phyloP scores from a whole-genome alignment of 2,797 vertebrate genomes.

The Thaleichthys pacificus region DNA sequence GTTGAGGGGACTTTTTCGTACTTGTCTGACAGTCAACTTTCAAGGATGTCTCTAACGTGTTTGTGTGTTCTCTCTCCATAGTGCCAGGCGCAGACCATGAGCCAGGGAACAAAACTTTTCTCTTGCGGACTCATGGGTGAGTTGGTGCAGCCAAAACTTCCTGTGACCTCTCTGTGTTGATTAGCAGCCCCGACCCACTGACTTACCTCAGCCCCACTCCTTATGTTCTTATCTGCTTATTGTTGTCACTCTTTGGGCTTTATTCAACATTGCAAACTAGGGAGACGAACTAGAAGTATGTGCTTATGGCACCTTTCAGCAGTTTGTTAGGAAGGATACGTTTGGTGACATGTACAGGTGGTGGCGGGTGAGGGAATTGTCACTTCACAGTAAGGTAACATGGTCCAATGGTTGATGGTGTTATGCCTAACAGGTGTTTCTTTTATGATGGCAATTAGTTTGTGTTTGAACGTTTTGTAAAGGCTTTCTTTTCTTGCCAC shows the following conservation, averaged over 20 bases:
- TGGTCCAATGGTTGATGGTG: background rate
- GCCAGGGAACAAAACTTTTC: slow-evolving; percentile 91
- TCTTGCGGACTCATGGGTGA: slow-evolving; percentile 93
- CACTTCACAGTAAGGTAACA: slow-evolving; percentile 17
- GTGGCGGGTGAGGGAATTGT: background rate
- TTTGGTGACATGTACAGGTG: background rate
- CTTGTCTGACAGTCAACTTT: slow-evolving; percentile 23
- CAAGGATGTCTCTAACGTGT: slow-evolving; percentile 14
- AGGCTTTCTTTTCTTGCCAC: background rate
- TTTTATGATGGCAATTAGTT: slow-evolving; percentile 13
- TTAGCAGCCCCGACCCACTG: background rate
- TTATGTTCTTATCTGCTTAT: background rate
- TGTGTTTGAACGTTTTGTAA: background rate
- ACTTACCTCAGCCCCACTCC: background rate
- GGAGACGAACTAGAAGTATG: slow-evolving; percentile 21
- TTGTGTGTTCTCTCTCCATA: slow-evolving; percentile 70
- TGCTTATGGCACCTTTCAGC: background rate
- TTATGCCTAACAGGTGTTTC: slow-evolving; percentile 42
- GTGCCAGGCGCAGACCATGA: slow-evolving; percentile 90
- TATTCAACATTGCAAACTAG: background rate
- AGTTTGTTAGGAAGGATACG: slow-evolving; percentile 4
- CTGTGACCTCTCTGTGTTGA: background rate
- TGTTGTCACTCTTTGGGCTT: background rate
- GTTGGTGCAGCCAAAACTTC: slow-evolving; percentile 33
- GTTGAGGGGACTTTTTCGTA: slow-evolving; percentile 20